phyloP scores from a whole-genome alignment of 2,113 vertebrate species.

The Cinclus cinclus region DNA sequence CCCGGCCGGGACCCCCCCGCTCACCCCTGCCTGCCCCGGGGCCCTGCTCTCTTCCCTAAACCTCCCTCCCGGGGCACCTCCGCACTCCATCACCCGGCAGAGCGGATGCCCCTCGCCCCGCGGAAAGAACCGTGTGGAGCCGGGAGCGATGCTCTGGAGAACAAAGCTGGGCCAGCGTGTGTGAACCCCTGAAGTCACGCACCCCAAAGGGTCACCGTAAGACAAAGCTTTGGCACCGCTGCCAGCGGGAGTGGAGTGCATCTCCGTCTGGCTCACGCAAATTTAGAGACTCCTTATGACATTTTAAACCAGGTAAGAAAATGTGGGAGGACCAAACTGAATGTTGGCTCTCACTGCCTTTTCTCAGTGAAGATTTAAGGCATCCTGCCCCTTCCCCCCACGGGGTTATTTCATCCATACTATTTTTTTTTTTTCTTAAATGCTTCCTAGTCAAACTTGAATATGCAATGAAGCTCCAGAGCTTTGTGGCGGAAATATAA shows the following conservation, averaged over 20 bases:
- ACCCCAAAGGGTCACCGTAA: not conserved
- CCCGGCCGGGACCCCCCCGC: not conserved
- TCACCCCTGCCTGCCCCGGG: not conserved
- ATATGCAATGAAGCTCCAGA: constrained; percentile 90
- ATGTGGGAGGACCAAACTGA: not conserved
- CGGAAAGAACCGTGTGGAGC: not conserved
- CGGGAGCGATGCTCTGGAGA: not conserved
- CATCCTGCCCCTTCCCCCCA: constrained; percentile 80
- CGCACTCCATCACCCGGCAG: fast-evolving
- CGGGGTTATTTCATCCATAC: constrained; percentile 84
- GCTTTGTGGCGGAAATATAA: constrained; percentile 96
- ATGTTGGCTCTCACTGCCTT: not conserved
- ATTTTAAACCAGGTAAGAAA: constrained; percentile 18
- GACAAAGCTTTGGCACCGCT: not conserved
- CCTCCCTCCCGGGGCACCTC: not conserved
- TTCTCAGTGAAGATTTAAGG: constrained; percentile 42
- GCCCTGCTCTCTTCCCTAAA: not conserved
- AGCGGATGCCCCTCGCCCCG: fast-evolving
- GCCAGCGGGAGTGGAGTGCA: not conserved
- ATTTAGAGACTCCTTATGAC: not conserved
- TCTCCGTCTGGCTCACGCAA: not conserved
- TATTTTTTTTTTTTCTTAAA: constrained; percentile 80
- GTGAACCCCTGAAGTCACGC: not conserved
- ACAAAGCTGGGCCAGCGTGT: not conserved
- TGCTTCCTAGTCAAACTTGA: constrained; percentile 95